These are phyloP conservation scores for Hypena proboscidalis DNA, from an alignment of 2,888 invertebrate genomes.

Conservation along the genomic window DNA sequence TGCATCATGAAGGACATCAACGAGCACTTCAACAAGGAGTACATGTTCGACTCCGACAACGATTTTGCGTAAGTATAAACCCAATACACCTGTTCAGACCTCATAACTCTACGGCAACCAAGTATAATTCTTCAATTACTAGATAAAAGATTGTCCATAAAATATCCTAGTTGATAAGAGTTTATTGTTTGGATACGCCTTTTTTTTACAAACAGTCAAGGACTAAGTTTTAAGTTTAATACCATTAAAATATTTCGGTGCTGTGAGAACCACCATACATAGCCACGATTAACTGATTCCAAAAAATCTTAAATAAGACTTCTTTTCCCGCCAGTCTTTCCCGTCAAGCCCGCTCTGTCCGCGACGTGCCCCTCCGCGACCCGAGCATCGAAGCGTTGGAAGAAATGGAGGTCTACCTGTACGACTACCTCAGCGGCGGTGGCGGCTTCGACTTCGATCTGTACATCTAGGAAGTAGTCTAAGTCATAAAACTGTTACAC, in stretches of 20 bases:
- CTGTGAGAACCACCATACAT: too few species aligned
- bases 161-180: too few species aligned
- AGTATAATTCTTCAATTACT: too few species aligned
- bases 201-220: too few species aligned
- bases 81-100: not conserved
- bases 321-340: conserved; percentile 57
- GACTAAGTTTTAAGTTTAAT: too few species aligned
- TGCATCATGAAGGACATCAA: conserved; percentile 90
- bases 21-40: conserved; percentile 86
- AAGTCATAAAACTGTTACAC: too few species aligned
- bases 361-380: conserved; percentile 67
- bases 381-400: conserved; percentile 81
- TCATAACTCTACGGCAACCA: too few species aligned
- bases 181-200: too few species aligned
- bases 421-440: conserved; percentile 87
- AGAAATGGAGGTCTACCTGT: conserved; percentile 85
- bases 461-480: conserved; percentile 59
- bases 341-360: conserved; percentile 80
- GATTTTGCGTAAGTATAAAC: conserved; percentile 75
- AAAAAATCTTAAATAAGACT: too few species aligned
- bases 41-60: conserved; percentile 82
- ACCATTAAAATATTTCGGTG: too few species aligned
- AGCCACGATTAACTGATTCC: too few species aligned
- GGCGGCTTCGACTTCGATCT: conserved; percentile 85
- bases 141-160: too few species aligned